phyloP scores from a whole-genome alignment of 2,113 vertebrate genomes.

The Otis tarda region DNA sequence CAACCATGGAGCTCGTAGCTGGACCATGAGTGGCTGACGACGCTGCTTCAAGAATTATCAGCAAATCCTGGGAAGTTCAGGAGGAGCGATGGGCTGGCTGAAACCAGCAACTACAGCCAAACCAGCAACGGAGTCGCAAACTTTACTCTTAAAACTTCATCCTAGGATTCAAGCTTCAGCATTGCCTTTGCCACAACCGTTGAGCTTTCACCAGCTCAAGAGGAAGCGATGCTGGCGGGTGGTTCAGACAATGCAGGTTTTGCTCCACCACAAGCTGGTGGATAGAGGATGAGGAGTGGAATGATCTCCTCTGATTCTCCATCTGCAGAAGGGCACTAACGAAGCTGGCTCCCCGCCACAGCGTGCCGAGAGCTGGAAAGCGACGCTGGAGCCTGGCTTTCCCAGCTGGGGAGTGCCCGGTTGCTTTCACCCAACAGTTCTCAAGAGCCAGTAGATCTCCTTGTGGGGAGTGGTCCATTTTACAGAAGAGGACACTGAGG shows the following conservation, averaged over 20 bases:
- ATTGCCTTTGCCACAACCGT: fast-evolving
- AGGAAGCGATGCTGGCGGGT: not conserved
- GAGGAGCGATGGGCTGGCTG: not conserved
- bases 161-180: not conserved
- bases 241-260: not conserved
- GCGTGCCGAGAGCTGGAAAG: not conserved
- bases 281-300: not conserved
- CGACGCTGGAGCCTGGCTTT: not conserved
- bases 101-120: not conserved
- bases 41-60: not conserved
- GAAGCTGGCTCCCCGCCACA: not conserved
- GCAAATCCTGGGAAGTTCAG: not conserved
- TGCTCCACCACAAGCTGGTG: not conserved
- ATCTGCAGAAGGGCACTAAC: not conserved
- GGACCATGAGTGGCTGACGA: fast-evolving
- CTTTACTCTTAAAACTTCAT: not conserved
- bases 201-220: not conserved
- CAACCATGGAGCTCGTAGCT: fast-evolving
- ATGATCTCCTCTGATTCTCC: not conserved
- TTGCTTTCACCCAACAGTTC: not conserved
- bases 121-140: not conserved
- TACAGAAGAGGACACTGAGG: not conserved
- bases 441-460: not conserved
- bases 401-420: fast-evolving
- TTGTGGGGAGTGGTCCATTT: not conserved